These are phyloP conservation scores for Acleris sparsana DNA, from an alignment of 2,888 invertebrate species.

Conservation along the genomic window DNA sequence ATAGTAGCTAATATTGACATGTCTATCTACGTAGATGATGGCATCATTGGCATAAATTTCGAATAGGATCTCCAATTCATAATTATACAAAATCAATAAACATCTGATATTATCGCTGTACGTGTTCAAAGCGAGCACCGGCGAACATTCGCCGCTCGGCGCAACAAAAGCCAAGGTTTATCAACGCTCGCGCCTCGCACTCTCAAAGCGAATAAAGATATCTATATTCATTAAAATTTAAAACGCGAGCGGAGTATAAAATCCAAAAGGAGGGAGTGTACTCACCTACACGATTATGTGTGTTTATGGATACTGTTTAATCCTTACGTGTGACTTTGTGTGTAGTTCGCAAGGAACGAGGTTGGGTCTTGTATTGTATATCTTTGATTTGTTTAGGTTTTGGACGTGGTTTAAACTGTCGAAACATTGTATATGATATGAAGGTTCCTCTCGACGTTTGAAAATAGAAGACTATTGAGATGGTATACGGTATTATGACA, in stretches of 20 bases:
- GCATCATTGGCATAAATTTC: too few species aligned
- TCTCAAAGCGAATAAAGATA: slow-evolving; percentile 77
- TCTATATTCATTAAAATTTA: slow-evolving; percentile 81
- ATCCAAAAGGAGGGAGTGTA: slow-evolving; percentile 61
- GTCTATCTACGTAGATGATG: too few species aligned
- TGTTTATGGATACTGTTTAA: slow-evolving; percentile 34
- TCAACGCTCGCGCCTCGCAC: slow-evolving; percentile 53
- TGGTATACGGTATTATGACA: background rate
- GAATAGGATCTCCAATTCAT: too few species aligned
- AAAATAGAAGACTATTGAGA: background rate
- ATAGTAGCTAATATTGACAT: too few species aligned
- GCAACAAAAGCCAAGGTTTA: slow-evolving; percentile 24
- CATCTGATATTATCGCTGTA: too few species aligned
- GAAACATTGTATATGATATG: background rate
- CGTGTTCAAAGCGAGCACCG: background rate
- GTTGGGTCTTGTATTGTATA: background rate
- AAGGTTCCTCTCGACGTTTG: background rate
- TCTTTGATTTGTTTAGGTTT: background rate
- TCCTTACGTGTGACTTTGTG: slow-evolving; percentile 31
- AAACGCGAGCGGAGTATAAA: slow-evolving; percentile 76
- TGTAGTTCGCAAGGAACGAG: slow-evolving; percentile 22
- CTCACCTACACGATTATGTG: slow-evolving; percentile 30
- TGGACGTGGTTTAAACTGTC: background rate
- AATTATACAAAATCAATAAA: too few species aligned
- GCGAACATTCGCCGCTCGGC: slow-evolving; percentile 18